These are phyloP conservation scores for Ennomos quercinarius DNA, from an alignment of 2,888 invertebrate species.

Conservation along the genomic window DNA sequence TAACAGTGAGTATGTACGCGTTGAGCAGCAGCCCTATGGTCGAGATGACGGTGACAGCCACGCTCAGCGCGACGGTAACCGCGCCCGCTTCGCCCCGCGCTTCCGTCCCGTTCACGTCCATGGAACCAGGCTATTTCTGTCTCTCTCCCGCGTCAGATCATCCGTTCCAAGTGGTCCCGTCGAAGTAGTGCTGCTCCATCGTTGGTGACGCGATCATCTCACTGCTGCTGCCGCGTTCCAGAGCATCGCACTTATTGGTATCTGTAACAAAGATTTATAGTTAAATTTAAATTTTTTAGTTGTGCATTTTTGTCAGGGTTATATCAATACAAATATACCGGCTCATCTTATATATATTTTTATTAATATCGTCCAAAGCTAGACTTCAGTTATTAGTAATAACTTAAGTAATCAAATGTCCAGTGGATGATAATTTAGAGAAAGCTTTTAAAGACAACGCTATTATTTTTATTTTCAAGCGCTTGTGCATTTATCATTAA, in stretches of 20 bases:
- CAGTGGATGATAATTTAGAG: no score
- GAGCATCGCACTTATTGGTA: slow-evolving; percentile 62
- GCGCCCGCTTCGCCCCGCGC: slow-evolving; percentile 82
- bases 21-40: slow-evolving; percentile 90
- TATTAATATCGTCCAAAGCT: no score
- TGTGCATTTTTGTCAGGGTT: no score
- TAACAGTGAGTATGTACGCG: slow-evolving; percentile 90
- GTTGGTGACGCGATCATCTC: slow-evolving; percentile 63
- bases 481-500: no score
- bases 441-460: no score
- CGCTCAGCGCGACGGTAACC: slow-evolving; percentile 88
- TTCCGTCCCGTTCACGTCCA: slow-evolving; percentile 81
- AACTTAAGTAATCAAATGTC: no score
- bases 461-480: no score
- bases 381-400: no score
- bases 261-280: slow-evolving; percentile 55
- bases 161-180: slow-evolving; percentile 53
- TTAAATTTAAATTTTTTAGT: not conserved
- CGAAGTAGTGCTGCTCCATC: slow-evolving; percentile 43
- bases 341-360: no score
- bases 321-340: no score
- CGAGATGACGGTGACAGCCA: slow-evolving; percentile 89
- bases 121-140: slow-evolving; percentile 54
- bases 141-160: slow-evolving; percentile 54
- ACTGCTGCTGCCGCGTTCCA: slow-evolving; percentile 79